A percentile compares a stretch with the other conserved stretches of the same genome.
These are phyloP conservation scores for Collichthys lucidus DNA, from an alignment of 2,113 vertebrate species.

Conservation along the genomic window DNA sequence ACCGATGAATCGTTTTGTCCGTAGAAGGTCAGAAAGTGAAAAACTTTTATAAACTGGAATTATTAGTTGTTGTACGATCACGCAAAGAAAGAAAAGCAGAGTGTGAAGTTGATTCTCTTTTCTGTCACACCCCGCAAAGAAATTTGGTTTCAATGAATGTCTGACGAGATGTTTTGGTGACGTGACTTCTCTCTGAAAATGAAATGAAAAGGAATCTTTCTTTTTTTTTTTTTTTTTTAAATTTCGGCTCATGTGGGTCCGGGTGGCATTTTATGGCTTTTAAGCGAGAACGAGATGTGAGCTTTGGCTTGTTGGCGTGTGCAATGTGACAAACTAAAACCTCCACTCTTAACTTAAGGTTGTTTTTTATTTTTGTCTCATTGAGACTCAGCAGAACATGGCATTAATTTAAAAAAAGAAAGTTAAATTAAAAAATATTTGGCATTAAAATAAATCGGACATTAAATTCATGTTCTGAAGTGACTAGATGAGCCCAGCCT, in stretches of 20 bases:
- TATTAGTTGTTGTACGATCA: not conserved
- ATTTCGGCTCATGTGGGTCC: not conserved
- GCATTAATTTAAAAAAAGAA: not conserved
- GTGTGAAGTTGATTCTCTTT: not conserved
- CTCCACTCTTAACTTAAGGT: not conserved
- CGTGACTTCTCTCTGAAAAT: not conserved
- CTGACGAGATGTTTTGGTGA: not conserved
- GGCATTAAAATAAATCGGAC: slow-evolving; percentile 17
- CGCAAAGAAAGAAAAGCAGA: not conserved
- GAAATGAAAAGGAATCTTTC: slow-evolving; percentile 4
- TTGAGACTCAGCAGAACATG: not conserved
- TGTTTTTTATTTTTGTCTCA: not conserved
- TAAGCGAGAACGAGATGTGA: slow-evolving; percentile 37
- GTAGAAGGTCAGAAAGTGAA: not conserved
- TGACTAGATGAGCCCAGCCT: not conserved
- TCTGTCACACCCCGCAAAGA: not conserved
- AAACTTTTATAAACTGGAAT: not conserved
- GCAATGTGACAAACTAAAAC: slow-evolving; percentile 21
- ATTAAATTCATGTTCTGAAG: slow-evolving; percentile 4
- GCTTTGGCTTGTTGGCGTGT: slow-evolving; percentile 64
- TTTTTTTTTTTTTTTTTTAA: too few species aligned
- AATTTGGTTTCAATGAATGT: slow-evolving; percentile 22
- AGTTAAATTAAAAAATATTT: slow-evolving; percentile 8
- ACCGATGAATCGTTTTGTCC: not conserved
- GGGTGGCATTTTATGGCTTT: slow-evolving; percentile 59